Evolutionary conservation across 2,888 invertebrate genomes (phyloP).

Genomic region (Oasisia sp.): DNA sequence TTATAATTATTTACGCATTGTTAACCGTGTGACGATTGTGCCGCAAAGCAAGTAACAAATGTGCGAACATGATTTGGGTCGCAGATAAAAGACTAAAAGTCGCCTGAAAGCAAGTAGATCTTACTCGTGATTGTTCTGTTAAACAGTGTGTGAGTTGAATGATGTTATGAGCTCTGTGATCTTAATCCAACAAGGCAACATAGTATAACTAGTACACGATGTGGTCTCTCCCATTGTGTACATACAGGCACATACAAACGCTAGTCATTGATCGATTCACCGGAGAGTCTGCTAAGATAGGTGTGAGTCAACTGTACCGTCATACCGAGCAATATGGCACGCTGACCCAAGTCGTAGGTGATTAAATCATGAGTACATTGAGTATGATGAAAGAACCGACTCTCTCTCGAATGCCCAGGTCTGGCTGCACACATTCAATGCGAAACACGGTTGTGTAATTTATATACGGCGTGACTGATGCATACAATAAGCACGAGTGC

Average conservation of each 20-base stretch:
- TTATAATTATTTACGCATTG: too few species aligned
- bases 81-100: too few species aligned
- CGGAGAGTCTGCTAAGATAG: not conserved
- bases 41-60: too few species aligned
- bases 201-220: not conserved
- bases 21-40: too few species aligned
- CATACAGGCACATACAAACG: not conserved
- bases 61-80: too few species aligned
- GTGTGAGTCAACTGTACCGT: not conserved
- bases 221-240: not conserved
- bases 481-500: not conserved
- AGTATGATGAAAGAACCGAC: not conserved
- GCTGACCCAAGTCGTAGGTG: not conserved
- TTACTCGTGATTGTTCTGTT: too few species aligned
- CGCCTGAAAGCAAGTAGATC: too few species aligned
- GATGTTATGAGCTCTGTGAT: not conserved
- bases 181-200: not conserved
- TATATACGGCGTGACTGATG: too few species aligned
- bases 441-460: too few species aligned
- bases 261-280: not conserved
- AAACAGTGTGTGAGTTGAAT: too few species aligned
- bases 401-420: not conserved
- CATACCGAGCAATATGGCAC: not conserved
- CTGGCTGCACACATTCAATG: too few species aligned
- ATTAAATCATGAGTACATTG: not conserved